Evolutionary conservation across 2,113 vertebrate species (phyloP).

Genomic region (Maccullochella peelii): DNA sequence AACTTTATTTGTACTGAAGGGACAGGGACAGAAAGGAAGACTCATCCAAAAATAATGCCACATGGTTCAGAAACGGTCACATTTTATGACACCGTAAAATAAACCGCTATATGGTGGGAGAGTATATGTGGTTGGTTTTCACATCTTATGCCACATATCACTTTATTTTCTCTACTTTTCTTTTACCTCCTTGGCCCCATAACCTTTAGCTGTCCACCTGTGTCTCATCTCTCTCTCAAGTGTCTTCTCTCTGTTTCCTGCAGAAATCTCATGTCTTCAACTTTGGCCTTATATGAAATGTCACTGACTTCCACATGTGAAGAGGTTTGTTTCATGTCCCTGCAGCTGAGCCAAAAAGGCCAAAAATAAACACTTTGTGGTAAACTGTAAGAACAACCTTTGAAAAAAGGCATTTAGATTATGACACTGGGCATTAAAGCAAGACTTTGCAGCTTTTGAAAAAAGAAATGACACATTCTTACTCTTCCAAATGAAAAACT

Average conservation of each 20-base stretch:
- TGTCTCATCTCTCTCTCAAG: not conserved
- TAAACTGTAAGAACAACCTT: not conserved
- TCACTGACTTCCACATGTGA: conserved; percentile 7
- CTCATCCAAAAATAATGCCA: conserved; percentile 46
- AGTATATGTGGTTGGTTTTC: not conserved
- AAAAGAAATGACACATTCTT: not conserved
- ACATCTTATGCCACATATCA: not conserved
- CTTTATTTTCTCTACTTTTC: conserved; percentile 23
- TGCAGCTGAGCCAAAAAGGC: not conserved
- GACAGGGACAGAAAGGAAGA: conserved; percentile 11
- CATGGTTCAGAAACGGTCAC: conserved; percentile 53
- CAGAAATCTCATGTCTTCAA: not conserved
- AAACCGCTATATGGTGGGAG: not conserved
- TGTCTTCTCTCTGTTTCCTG: not conserved
- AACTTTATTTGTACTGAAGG: conserved; percentile 45
- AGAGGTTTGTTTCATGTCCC: conserved; percentile 26
- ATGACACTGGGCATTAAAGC: not conserved
- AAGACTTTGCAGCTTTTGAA: not conserved
- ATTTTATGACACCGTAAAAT: conserved; percentile 61
- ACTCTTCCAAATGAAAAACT: not conserved
- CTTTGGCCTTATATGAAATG: conserved; percentile 54
- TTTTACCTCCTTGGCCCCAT: conserved; percentile 1
- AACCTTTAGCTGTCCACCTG: conserved; percentile 20
- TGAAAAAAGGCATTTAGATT: not conserved
- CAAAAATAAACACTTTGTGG: not conserved